Percentiles rank a stretch among this genome's conserved stretches.
These are phyloP conservation scores for Acleris emargana DNA, from an alignment of 2,888 invertebrate genomes.

Conservation along the genomic window DNA sequence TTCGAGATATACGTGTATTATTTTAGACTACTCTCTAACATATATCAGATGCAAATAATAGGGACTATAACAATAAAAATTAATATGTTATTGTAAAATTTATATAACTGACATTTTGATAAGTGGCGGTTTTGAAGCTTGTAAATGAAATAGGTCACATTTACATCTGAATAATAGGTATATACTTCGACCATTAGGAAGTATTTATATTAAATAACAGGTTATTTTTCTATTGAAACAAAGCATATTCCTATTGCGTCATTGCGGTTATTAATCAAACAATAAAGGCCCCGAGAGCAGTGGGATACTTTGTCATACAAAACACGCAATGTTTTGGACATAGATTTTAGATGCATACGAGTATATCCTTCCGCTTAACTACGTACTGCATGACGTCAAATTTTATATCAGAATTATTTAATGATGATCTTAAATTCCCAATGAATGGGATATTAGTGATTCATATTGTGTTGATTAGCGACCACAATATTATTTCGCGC, in stretches of 20 bases:
- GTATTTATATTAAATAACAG: neutral
- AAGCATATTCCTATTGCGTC: conserved; percentile 15
- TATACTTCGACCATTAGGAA: neutral
- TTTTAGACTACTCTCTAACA: too few species aligned
- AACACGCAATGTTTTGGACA: conserved; percentile 6
- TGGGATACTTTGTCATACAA: conserved; percentile 12
- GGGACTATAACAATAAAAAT: too few species aligned
- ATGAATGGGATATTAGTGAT: too few species aligned
- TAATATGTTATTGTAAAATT: neutral
- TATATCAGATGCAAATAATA: too few species aligned
- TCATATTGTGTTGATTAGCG: too few species aligned
- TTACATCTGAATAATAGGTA: neutral
- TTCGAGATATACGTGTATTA: too few species aligned
- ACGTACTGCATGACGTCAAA: neutral
- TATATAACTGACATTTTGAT: neutral
- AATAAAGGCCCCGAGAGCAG: conserved; percentile 8
- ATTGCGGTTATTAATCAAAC: conserved; percentile 4
- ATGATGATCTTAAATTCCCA: too few species aligned
- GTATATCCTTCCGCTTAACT: conserved; percentile 25
- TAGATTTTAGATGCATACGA: conserved; percentile 2
- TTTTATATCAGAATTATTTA: too few species aligned
- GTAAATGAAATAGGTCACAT: neutral
- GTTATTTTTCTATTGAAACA: neutral
- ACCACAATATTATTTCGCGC: too few species aligned
- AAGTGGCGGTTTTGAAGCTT: neutral